These are phyloP conservation scores for Erpornis zantholeuca DNA, from an alignment of 2,113 vertebrate genomes.

Conservation along the genomic window DNA sequence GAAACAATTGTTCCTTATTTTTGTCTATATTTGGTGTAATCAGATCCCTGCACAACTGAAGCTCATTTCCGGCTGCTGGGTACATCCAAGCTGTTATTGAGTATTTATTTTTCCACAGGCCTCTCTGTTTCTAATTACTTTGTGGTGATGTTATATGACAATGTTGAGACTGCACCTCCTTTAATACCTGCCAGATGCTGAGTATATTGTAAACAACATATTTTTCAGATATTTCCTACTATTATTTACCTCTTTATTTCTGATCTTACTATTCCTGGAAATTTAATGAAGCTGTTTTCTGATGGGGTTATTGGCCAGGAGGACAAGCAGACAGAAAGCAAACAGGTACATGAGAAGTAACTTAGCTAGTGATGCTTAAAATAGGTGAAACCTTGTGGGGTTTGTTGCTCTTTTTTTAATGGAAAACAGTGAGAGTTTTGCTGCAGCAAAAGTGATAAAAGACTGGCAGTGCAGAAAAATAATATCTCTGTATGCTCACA, in stretches of 20 bases:
- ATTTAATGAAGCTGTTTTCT: neutral
- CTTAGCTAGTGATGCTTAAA: neutral
- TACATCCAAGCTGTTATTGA: neutral
- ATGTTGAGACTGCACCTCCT: neutral
- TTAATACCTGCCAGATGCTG: neutral
- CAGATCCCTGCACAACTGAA: neutral
- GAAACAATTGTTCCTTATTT: neutral
- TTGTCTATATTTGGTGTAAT: neutral
- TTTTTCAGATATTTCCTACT: neutral
- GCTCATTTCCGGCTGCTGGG: neutral
- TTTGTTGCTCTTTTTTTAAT: neutral
- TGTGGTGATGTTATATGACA: neutral
- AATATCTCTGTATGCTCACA: neutral
- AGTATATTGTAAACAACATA: neutral
- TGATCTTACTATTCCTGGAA: neutral
- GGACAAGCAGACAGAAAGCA: neutral
- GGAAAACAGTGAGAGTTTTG: neutral
- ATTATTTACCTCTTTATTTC: neutral
- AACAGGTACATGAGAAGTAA: neutral
- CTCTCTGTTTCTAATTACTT: neutral
- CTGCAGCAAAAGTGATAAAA: neutral
- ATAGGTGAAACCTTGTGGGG: neutral
- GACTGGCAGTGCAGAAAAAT: neutral
- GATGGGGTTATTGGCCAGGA: neutral
- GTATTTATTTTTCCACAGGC: slow-evolving; percentile 10